Conservation (phyloP, 2,888 invertebrate genomes). For the Apoda limacodes region DNA sequence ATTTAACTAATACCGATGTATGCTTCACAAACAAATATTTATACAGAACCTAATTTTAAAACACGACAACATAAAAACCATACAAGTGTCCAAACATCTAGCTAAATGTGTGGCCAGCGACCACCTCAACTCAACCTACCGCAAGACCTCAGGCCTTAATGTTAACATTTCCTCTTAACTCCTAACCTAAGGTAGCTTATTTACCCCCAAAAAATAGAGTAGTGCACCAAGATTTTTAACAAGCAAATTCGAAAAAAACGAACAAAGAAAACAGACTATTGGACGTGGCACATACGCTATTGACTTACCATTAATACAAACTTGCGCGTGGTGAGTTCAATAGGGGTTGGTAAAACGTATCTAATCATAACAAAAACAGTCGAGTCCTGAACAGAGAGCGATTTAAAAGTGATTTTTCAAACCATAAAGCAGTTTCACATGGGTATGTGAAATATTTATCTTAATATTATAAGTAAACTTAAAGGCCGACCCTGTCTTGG, state of each 20-base stretch:
- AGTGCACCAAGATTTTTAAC: slow-evolving; percentile 58
- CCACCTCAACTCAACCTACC: no score
- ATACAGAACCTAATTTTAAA: no score
- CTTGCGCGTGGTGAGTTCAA: slow-evolving; percentile 37
- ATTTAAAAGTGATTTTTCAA: slow-evolving; percentile 66
- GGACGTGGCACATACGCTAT: slow-evolving; percentile 28
- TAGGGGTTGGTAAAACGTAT: slow-evolving; percentile 56
- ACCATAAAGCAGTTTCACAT: slow-evolving; percentile 67
- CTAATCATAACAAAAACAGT: slow-evolving; percentile 68
- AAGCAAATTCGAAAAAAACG: slow-evolving; percentile 48
- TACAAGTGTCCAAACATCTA: no score
- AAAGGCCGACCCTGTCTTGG: slow-evolving; percentile 34
- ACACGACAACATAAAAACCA: no score
- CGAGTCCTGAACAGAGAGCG: slow-evolving; percentile 48
- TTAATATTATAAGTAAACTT: slow-evolving; percentile 70
- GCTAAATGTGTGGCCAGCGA: no score
- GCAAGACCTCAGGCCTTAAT: no score
- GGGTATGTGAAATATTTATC: slow-evolving; percentile 66
- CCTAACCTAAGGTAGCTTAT: slow-evolving; percentile 31
- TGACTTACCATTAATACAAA: slow-evolving; percentile 47
- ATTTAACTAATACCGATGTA: no score
- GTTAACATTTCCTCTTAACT: slow-evolving; percentile 51
- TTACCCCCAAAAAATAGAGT: slow-evolving; percentile 53
- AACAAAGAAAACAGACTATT: slow-evolving; percentile 32
- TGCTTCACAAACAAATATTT: no score